Percentiles rank a stretch among this genome's conserved stretches.
Conservation (phyloP, 2,113 vertebrate species). For the Chloebia gouldiae region DNA sequence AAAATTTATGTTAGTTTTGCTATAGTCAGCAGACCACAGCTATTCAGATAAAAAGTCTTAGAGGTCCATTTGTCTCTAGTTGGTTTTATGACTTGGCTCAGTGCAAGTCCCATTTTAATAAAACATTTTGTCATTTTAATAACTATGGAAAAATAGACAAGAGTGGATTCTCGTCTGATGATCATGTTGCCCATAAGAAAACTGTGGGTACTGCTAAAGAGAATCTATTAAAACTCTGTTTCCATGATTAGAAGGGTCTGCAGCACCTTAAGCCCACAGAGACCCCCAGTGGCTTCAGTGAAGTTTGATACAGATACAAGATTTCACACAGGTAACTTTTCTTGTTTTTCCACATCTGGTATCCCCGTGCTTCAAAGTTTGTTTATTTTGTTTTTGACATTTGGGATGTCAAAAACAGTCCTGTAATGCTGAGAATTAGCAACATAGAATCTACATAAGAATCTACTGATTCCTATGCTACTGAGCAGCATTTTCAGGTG, state of each 20-base stretch:
- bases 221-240: background rate
- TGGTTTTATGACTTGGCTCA: background rate
- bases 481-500: background rate
- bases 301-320: background rate
- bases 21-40: background rate
- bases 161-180: background rate
- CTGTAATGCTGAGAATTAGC: background rate
- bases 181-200: background rate
- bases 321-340: background rate
- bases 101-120: slow-evolving; percentile 8
- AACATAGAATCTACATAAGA: background rate
- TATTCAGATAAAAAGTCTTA: background rate
- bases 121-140: slow-evolving; percentile 33
- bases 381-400: background rate
- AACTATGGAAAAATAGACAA: background rate
- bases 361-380: background rate
- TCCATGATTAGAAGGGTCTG: background rate
- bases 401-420: background rate
- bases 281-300: background rate
- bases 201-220: background rate
- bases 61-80: background rate
- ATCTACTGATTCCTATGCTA: background rate
- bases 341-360: background rate
- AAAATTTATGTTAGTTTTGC: background rate
- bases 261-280: background rate